Evolutionary conservation across 2,888 invertebrate genomes (phyloP).

Genomic region (Acrobasis suavella): DNA sequence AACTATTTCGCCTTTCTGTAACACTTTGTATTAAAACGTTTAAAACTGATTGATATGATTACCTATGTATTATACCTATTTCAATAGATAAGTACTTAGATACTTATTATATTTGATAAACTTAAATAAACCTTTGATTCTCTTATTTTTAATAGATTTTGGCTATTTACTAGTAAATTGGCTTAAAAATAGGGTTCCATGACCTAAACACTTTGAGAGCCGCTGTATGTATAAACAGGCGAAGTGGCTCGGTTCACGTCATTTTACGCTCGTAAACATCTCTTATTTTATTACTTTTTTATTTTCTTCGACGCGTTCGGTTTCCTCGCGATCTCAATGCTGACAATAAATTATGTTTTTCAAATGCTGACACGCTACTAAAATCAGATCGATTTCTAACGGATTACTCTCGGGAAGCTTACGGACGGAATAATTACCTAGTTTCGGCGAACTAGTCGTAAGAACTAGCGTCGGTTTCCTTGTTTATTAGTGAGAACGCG

Average conservation of each 20-base stretch:
- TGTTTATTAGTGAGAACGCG: slow-evolving; percentile 74
- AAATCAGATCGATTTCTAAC: slow-evolving; percentile 82
- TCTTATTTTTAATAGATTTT: no score
- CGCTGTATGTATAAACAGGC: slow-evolving; percentile 57
- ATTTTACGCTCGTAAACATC: slow-evolving; percentile 80
- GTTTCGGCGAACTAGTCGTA: slow-evolving; percentile 64
- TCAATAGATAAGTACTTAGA: no score
- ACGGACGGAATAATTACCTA: slow-evolving; percentile 72
- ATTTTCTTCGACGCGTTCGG: slow-evolving; percentile 78
- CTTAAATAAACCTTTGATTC: no score
- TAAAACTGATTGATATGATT: no score
- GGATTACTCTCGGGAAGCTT: slow-evolving; percentile 77
- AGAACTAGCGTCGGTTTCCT: slow-evolving; percentile 64
- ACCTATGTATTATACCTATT: no score
- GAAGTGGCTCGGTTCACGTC: slow-evolving; percentile 70
- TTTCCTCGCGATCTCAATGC: slow-evolving; percentile 78
- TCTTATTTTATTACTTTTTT: slow-evolving; percentile 80
- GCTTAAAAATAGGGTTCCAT: no score
- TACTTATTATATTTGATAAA: no score
- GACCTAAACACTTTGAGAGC: no score
- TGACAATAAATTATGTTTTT: slow-evolving; percentile 81
- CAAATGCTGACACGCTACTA: slow-evolving; percentile 81
- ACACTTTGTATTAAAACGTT: no score
- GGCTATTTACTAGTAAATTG: no score
- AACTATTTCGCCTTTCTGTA: no score